phyloP scores from a whole-genome alignment of 2,113 vertebrate species.

The Tragelaphus imberbis region DNA sequence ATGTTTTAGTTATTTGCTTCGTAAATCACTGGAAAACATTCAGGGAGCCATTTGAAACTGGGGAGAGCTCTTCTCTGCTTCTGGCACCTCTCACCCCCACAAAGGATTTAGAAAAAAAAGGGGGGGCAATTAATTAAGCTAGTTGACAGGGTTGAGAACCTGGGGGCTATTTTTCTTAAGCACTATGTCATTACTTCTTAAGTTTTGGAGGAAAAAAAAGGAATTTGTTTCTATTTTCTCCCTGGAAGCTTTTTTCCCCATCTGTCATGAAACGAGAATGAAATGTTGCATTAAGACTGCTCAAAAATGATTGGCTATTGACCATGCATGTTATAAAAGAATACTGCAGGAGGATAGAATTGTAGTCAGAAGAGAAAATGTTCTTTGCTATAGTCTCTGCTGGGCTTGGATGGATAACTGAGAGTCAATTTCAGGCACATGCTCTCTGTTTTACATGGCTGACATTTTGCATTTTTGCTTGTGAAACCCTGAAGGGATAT shows the following conservation, averaged over 20 bases:
- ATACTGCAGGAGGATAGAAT: background rate
- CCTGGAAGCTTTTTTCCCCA: background rate
- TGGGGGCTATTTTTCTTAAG: slow-evolving; percentile 13
- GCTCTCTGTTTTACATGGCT: accelerated
- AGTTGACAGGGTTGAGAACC: background rate
- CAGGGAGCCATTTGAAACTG: background rate
- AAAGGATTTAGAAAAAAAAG: background rate
- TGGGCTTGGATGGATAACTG: accelerated
- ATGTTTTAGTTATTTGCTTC: slow-evolving; percentile 62
- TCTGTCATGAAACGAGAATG: background rate
- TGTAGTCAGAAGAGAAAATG: background rate
- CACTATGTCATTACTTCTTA: background rate
- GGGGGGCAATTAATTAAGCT: background rate
- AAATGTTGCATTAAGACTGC: background rate
- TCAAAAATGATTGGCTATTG: background rate
- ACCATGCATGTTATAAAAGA: background rate
- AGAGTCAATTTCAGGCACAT: background rate
- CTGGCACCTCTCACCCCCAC: background rate
- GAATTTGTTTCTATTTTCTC: slow-evolving; percentile 43
- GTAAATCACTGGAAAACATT: slow-evolving; percentile 32
- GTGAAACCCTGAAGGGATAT: accelerated
- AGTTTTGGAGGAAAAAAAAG: background rate
- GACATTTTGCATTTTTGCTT: background rate
- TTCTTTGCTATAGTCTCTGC: background rate
- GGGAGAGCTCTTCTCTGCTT: background rate